Base-by-base conservation (phyloP, 2,797 vertebrate species). In the Hydrolagus colliei region DNA sequence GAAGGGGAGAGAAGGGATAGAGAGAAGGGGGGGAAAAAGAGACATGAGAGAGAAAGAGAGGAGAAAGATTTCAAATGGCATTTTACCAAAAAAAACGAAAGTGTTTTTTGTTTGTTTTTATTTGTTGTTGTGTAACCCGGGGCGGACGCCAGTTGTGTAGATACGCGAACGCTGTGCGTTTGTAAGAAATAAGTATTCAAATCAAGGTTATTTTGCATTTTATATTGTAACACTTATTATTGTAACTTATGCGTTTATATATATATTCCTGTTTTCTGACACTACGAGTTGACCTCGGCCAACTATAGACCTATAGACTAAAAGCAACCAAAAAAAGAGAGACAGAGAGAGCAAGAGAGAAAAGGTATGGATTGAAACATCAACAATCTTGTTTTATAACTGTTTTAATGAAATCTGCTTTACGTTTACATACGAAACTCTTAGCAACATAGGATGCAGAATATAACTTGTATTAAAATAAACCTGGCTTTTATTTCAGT, bases 211-310 rank as follows among this genome's bases (percentile, higher is more conserved):
- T 93, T 93, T 94, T 91, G 90, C 92, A 95, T 96, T 93, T 94
- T 95, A 95, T 95, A 94, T 96, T 94, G 95, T 95, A 94, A 95
- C 41, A 84, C 79, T 84, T 84, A 84, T 95, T 96, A 95, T 52
- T 96, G 94, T 96, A 96, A 96, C 95, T 96, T 96, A 96, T 96
- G 94, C 96, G 96, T 96, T 96, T 96, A 96, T 95, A 84, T 84
- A 84, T 84, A 84, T 84, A 84, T 84, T 84, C 79, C 65, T 71
- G 79, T 84, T 71, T 73, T 84, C 79, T 84, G 79, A 96, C 96
- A 96, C 95, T 96, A 96, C 95, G 96, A 96, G 96, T 96, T 96
- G 95, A 96, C 95, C 96, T 96, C 95, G 95, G 95, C 94, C 95
- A 95, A 92, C 95, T 94, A 95, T 95, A 95, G 94, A 95, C 91